Percentiles rank a stretch among this genome's conserved stretches.
phyloP scores from a whole-genome alignment of 2,113 vertebrate species.

The Mormyrus lacerda region DNA sequence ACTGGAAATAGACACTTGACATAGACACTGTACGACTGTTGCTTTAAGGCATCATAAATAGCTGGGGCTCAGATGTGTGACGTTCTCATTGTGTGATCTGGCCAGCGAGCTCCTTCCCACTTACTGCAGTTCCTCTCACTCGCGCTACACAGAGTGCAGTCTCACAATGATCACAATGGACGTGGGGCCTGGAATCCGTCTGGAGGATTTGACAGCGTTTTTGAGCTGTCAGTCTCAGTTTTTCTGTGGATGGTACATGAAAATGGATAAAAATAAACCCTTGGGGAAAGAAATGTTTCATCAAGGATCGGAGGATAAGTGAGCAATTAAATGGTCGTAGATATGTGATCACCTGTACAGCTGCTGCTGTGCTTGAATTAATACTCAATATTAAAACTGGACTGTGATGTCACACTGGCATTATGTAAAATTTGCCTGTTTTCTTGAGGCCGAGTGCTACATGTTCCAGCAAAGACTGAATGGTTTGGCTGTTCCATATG shows the following conservation, averaged over 20 bases:
- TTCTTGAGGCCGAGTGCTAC: not conserved
- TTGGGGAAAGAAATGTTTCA: not conserved
- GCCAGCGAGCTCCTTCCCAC: not conserved
- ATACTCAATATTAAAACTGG: not conserved
- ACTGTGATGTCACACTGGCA: not conserved
- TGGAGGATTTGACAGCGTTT: not conserved
- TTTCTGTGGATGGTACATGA: not conserved
- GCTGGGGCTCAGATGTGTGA: not conserved
- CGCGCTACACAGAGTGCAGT: not conserved
- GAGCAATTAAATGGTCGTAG: not conserved
- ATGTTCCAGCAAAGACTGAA: not conserved
- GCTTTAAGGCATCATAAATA: not conserved
- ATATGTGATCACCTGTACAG: not conserved
- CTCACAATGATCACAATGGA: no score
- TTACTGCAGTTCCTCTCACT: no score
- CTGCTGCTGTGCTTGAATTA: not conserved
- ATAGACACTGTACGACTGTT: not conserved
- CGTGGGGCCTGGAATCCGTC: not conserved
- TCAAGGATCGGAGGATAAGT: not conserved
- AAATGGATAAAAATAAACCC: not conserved
- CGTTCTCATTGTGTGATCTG: not conserved
- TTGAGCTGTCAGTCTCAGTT: not conserved
- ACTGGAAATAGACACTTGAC: not conserved
- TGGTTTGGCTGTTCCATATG: constrained; percentile 9
- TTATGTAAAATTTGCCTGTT: not conserved